Conservation (phyloP, 64 coral and sea anemone genomes). For the Porites lutea region DNA sequence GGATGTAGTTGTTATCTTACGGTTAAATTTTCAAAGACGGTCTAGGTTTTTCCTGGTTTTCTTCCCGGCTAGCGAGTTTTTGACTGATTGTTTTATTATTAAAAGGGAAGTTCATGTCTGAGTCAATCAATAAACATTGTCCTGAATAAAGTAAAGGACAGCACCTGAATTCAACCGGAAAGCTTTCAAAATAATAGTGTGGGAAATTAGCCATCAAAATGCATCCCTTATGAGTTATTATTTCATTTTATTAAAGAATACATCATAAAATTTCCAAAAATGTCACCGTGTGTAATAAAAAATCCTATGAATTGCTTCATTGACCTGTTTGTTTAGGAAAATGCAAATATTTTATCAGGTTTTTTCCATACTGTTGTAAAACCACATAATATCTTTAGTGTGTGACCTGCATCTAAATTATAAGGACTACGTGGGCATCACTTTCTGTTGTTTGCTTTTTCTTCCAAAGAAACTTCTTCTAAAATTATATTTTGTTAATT, state of each 20-base stretch:
- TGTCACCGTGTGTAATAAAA: background rate
- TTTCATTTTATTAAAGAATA: background rate
- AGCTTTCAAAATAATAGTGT: slow-evolving; percentile 38
- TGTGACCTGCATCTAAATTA: too few relatives aligned
- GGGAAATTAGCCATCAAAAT: slow-evolving; percentile 43
- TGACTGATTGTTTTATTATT: slow-evolving; percentile 36
- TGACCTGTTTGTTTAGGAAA: too few relatives aligned
- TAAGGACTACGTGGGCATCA: too few relatives aligned
- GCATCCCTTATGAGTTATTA: background rate
- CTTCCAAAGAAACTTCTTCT: too few relatives aligned
- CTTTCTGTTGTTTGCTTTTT: too few relatives aligned
- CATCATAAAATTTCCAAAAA: background rate
- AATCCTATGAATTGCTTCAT: too few relatives aligned
- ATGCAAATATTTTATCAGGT: too few relatives aligned
- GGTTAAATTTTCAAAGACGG: background rate
- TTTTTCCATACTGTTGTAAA: too few relatives aligned
- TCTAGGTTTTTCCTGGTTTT: background rate
- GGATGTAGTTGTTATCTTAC: background rate
- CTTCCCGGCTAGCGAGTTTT: slow-evolving; percentile 4
- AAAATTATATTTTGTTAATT: too few relatives aligned
- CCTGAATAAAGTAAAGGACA: slow-evolving; percentile 4
- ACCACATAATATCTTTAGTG: too few relatives aligned
- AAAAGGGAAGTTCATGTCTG: slow-evolving; percentile 12
- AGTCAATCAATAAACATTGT: slow-evolving; percentile 1
- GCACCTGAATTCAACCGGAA: slow-evolving; percentile 45